Base-by-base conservation (phyloP, 1,140 invertebrate species). In the Eriocheir sinensis region DNA sequence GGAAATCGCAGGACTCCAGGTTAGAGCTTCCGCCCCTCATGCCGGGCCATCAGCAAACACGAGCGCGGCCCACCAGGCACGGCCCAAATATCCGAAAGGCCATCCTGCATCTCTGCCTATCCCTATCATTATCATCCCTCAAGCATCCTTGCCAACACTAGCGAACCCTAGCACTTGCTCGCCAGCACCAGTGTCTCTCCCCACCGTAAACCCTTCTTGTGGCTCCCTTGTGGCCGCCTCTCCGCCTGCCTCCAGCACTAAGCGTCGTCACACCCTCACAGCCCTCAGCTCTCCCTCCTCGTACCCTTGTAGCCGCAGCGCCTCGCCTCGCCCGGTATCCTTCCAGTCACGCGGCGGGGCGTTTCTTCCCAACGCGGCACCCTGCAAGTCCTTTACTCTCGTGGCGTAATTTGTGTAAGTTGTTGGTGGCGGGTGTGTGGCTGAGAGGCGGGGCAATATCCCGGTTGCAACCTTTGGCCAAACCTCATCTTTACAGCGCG, bases 381-480 rank as follows among this genome's bases (percentile, higher is more conserved):
- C 34, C n/a, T 21, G 85, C 85, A 88, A 88, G 91, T 83, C 60
- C 44, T 48, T 89, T 34, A 81, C 92, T 53, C 83, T 86, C 92
- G 40, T 60, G 85, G 83, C 83, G 85, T 93, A 93, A 93, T 93
- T 93, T 93, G 92, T 93, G 92, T 88, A 93, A 72, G 85, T 93
- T 36, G 17, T 83, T 30, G 81, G 83, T 32, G 36, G 48, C 88
- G 92, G 92, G 48, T 79, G 92, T 89, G 92, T 88, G 44, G 92
- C 88, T 34, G 92, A 88, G 92, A 41, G 92, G 30, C 34, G 15
- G 48, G 92, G 92, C 72, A 88, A 93, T 93, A 93, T 60, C 60
- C 83, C 53, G 92, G 81, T 93, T 93, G 85, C 92, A 93, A 93
- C 92, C 92, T 93, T 93, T 93, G 72, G 83, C 92, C 85, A 93